Percentiles rank a stretch among this genome's conserved stretches.
These are phyloP conservation scores for Formicarius rufipectus DNA, from an alignment of 2,113 vertebrate species.

Conservation along the genomic window DNA sequence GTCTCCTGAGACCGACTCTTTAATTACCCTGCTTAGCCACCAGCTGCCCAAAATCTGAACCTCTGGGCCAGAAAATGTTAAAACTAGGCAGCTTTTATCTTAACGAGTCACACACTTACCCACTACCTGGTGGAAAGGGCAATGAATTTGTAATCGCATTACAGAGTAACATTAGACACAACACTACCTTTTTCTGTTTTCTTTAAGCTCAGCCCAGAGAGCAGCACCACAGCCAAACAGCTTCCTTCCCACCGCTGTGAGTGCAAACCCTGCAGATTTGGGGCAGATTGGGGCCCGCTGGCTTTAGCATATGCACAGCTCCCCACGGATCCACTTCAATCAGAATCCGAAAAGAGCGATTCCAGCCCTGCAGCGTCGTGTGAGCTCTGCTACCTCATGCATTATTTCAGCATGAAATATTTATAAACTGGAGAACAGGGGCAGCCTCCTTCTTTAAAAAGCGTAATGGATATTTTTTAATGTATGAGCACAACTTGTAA, in stretches of 20 bases:
- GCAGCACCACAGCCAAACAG: not conserved
- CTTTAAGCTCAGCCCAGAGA: not conserved
- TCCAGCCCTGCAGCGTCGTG: not conserved
- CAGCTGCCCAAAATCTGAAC: not conserved
- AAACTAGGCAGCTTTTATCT: not conserved
- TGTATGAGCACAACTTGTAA: not conserved
- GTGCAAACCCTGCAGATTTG: not conserved
- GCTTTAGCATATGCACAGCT: not conserved
- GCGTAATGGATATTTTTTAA: conserved; percentile 36
- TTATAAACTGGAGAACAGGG: conserved; percentile 36
- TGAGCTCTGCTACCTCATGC: conserved; percentile 24
- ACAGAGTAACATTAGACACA: not conserved
- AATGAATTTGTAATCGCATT: not conserved
- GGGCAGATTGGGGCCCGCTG: not conserved
- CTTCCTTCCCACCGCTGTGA: not conserved
- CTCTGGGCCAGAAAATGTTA: not conserved
- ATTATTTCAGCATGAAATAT: conserved; percentile 50
- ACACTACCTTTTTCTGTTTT: not conserved
- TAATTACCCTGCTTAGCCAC: not conserved
- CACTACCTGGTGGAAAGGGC: not conserved
- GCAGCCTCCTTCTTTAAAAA: conserved; percentile 27
- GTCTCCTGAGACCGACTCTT: not conserved
- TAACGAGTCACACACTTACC: not conserved
- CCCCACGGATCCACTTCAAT: conserved; percentile 14
- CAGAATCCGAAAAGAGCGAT: not conserved